Percentiles rank a stretch among this genome's conserved stretches.
These are phyloP conservation scores for Gorsachius goisagi DNA, from an alignment of 2,113 vertebrate species.

Conservation along the genomic window DNA sequence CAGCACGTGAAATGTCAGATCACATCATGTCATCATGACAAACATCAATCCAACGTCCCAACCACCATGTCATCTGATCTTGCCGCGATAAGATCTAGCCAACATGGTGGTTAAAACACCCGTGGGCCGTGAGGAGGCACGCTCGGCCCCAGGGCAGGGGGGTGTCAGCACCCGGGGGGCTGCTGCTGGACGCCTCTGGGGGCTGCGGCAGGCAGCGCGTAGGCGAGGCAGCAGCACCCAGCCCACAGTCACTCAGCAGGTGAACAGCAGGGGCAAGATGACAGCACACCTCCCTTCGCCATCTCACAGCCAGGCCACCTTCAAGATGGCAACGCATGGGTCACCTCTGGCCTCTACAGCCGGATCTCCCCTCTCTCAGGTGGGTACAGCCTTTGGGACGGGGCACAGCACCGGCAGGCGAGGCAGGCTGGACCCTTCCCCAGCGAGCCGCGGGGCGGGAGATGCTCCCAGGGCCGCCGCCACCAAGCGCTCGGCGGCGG, in stretches of 20 bases:
- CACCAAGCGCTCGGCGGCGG: neutral
- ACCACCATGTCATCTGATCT: neutral
- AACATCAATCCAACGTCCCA: neutral
- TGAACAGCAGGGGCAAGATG: neutral
- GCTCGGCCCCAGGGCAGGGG: neutral
- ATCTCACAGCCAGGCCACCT: neutral
- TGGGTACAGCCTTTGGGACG: neutral
- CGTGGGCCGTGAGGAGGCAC: neutral
- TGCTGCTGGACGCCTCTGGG: too few species aligned
- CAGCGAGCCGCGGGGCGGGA: neutral
- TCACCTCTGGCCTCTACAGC: neutral
- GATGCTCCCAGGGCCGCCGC: neutral
- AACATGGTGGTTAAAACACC: neutral
- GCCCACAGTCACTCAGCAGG: neutral
- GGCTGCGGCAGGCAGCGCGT: fast-evolving
- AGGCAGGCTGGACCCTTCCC: neutral
- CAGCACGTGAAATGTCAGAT: neutral
- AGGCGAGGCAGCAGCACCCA: neutral
- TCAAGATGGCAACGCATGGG: neutral
- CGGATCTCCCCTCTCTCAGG: neutral
- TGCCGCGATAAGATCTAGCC: fast-evolving
- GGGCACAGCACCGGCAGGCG: neutral
- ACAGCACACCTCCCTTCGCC: neutral
- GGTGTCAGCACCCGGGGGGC: neutral
- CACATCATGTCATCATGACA: neutral